These are phyloP conservation scores for Lithobius niger DNA, from an alignment of 1,140 invertebrate species.

Conservation along the genomic window DNA sequence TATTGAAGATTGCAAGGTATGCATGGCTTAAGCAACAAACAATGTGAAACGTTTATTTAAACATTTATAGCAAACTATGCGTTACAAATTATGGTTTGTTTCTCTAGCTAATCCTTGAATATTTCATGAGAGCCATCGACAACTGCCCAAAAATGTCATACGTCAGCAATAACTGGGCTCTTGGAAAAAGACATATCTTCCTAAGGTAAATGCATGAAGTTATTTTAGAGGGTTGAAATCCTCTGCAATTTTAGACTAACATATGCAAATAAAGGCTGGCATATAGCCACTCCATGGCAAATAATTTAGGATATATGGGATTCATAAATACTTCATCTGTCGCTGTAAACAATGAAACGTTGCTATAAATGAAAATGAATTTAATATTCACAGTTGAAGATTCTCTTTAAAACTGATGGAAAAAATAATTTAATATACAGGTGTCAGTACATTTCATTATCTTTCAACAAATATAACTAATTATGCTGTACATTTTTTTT, in stretches of 20 bases:
- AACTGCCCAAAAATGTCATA: slow-evolving; percentile 24
- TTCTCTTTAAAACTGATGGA: too few relatives aligned
- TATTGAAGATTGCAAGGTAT: slow-evolving; percentile 51
- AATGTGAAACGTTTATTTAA: too few relatives aligned
- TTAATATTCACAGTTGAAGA: too few relatives aligned
- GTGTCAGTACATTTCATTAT: neutral
- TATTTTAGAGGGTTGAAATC: neutral
- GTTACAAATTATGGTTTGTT: neutral
- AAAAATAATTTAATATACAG: neutral
- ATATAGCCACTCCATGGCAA: too few relatives aligned
- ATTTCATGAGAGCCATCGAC: slow-evolving; percentile 35
- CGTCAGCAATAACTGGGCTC: slow-evolving; percentile 63
- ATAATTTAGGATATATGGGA: too few relatives aligned
- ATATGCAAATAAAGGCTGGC: neutral
- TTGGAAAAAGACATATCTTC: slow-evolving; percentile 84
- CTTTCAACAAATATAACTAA: neutral
- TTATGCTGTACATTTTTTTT: slow-evolving; percentile 5
- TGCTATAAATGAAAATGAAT: too few relatives aligned
- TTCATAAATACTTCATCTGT: too few relatives aligned
- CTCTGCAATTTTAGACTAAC: neutral
- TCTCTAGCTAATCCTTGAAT: slow-evolving; percentile 50
- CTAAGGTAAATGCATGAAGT: slow-evolving; percentile 41
- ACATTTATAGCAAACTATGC: neutral
- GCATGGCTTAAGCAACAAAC: too few relatives aligned
- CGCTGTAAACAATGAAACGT: too few relatives aligned